phyloP scores from a whole-genome alignment of 2,888 invertebrate species.

The Cryptocheilus praepositus region DNA sequence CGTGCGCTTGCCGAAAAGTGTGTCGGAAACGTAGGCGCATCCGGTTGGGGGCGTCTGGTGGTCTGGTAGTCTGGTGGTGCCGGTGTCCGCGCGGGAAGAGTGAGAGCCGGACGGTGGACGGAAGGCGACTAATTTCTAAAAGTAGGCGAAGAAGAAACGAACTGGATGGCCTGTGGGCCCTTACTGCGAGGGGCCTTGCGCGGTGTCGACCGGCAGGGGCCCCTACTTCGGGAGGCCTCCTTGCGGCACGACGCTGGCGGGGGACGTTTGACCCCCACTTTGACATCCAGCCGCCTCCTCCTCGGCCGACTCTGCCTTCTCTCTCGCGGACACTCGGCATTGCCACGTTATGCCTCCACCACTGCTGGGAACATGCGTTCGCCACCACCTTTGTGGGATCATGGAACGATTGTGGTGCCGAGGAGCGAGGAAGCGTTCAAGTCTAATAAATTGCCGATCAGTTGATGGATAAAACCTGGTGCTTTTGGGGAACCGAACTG shows the following conservation, averaged over 20 bases:
- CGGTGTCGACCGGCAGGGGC: conserved; percentile 53
- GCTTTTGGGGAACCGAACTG: no score
- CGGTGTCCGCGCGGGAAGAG: conserved; percentile 21
- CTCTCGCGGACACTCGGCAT: not conserved
- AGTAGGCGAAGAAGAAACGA: conserved; percentile 71
- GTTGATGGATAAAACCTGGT: no score
- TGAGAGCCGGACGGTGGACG: conserved; percentile 58
- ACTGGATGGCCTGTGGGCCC: conserved; percentile 74
- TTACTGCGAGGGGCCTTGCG: conserved; percentile 72
- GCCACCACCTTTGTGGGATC: not conserved
- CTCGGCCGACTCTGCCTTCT: conserved; percentile 32
- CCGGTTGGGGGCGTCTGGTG: not conserved
- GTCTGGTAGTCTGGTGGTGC: not conserved
- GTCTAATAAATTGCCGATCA: no score
- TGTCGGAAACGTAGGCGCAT: no score
- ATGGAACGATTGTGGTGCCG: no score
- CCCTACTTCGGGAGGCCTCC: conserved; percentile 61
- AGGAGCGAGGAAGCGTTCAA: no score
- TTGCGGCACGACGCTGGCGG: conserved; percentile 41
- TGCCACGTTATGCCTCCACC: conserved; percentile 21
- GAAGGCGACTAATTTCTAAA: conserved; percentile 70
- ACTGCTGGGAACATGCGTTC: conserved; percentile 12
- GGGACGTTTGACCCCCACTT: conserved; percentile 44
- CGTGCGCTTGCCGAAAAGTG: no score
- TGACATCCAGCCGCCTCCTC: conserved; percentile 26